These are phyloP conservation scores for Xiphydria camelus DNA, from an alignment of 2,888 invertebrate species.

Conservation along the genomic window DNA sequence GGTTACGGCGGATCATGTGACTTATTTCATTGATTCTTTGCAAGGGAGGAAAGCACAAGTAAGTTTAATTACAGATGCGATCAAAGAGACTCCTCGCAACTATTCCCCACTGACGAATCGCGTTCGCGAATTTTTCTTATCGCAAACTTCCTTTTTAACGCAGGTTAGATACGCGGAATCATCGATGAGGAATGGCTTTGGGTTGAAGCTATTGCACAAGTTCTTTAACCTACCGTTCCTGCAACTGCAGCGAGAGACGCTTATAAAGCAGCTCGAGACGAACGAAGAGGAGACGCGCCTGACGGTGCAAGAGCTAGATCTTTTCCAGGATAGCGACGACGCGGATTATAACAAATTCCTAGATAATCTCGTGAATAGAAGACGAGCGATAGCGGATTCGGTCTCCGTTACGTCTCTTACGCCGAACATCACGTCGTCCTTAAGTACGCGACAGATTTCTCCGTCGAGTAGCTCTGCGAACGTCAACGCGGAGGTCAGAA, in stretches of 20 bases:
- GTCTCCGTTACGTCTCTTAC: slow-evolving; percentile 60
- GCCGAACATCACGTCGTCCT: slow-evolving; percentile 46
- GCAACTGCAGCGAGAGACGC: slow-evolving; percentile 82
- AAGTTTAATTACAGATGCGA: no score
- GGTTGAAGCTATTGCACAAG: slow-evolving; percentile 87
- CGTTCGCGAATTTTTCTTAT: slow-evolving; percentile 1
- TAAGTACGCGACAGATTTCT: slow-evolving; percentile 36
- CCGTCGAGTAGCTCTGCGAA: slow-evolving; percentile 27
- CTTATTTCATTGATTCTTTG: slow-evolving; percentile 68
- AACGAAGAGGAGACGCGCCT: slow-evolving; percentile 81
- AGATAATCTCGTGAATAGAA: slow-evolving; percentile 73
- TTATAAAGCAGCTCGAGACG: slow-evolving; percentile 80
- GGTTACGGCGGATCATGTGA: slow-evolving; percentile 73
- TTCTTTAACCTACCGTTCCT: slow-evolving; percentile 95
- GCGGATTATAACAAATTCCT: slow-evolving; percentile 75
- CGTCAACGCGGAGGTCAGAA: slow-evolving; percentile 31
- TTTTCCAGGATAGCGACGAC: slow-evolving; percentile 77
- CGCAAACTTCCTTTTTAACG: slow-evolving; percentile 7
- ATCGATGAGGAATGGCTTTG: slow-evolving; percentile 95
- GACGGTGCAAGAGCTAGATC: slow-evolving; percentile 74
- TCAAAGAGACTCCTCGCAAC: slow-evolving; percentile 53
- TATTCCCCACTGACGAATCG: slow-evolving; percentile 45
- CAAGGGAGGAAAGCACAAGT: slow-evolving; percentile 62
- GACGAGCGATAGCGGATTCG: slow-evolving; percentile 73
- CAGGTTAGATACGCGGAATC: slow-evolving; percentile 86